Conservation (phyloP, 2,113 vertebrate species). For the Myotis lucifugus region DNA sequence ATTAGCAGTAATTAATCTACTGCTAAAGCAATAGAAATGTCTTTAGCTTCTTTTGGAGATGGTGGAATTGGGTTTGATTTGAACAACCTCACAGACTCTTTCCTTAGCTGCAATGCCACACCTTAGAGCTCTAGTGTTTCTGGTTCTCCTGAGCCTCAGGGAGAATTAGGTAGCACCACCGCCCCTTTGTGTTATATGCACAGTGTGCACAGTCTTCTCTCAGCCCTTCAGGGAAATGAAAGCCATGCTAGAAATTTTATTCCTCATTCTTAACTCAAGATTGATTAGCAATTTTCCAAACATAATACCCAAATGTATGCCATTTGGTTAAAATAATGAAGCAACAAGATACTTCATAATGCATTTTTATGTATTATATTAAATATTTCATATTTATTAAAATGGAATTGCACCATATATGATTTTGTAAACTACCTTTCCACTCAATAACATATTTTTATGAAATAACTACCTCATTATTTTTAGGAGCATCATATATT, state of each 20-base stretch:
- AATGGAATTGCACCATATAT: not conserved
- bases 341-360: not conserved
- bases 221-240: not conserved
- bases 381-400: not conserved
- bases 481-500: no score
- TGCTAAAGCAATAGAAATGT: not conserved
- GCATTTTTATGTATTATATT: not conserved
- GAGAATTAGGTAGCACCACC: not conserved
- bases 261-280: not conserved
- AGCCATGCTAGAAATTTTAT: not conserved
- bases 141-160: not conserved
- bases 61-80: not conserved
- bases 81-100: not conserved
- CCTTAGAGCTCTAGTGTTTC: not conserved
- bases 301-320: not conserved
- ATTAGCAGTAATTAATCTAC: not conserved
- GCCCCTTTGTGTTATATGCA: fast-evolving
- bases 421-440: not conserved
- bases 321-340: not conserved
- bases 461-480: no score
- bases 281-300: not conserved
- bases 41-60: not conserved
- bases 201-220: not conserved
- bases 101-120: not conserved
- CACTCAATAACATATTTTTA: not conserved